Conservation (phyloP, 2,797 vertebrate genomes). For the Lepilemur septentrionalis region DNA sequence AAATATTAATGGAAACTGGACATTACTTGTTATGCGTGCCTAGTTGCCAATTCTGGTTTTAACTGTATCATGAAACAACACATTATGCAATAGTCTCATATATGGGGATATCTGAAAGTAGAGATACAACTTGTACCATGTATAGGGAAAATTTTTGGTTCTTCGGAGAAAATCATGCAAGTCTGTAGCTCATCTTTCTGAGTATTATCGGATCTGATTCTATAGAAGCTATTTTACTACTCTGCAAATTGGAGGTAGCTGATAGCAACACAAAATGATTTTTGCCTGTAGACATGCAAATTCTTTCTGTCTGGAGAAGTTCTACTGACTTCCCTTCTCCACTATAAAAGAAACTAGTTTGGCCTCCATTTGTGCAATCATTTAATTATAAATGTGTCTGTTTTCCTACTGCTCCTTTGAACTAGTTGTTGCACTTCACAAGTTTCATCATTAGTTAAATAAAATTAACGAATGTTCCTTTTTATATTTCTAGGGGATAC, state of each 20-base stretch:
- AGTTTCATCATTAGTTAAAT: constrained; percentile 1
- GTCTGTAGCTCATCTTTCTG: background rate
- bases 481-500: background rate
- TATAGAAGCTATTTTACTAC: background rate
- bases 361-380: background rate
- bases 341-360: background rate
- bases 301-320: background rate
- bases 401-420: background rate
- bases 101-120: background rate
- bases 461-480: background rate
- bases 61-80: background rate
- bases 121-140: background rate
- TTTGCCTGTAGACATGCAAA: background rate
- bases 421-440: background rate
- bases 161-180: background rate
- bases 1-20: background rate
- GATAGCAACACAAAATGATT: background rate
- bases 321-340: background rate
- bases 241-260: background rate
- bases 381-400: background rate
- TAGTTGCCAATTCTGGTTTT: background rate
- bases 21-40: background rate
- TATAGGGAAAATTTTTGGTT: background rate
- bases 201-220: background rate
- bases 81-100: background rate